Evolutionary conservation across 2,113 vertebrate genomes (phyloP).

Genomic region (Hippocampus guttulatus): DNA sequence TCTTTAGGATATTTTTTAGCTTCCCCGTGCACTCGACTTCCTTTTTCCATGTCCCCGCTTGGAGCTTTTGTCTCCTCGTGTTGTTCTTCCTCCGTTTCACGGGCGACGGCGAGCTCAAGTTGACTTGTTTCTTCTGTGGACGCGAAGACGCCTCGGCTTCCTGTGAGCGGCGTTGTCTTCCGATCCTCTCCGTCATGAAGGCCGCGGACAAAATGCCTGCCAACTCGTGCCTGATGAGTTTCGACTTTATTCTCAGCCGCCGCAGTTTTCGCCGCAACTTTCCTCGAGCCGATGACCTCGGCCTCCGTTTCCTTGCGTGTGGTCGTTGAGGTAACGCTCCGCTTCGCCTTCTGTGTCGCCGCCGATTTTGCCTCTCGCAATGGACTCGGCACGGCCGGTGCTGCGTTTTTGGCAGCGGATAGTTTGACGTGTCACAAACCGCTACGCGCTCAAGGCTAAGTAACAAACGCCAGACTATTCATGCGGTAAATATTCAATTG

Average conservation of each 20-base stretch:
- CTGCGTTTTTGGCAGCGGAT: conserved; percentile 47
- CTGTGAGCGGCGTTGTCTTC: no score
- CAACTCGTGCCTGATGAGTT: conserved; percentile 35
- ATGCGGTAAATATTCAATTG: neutral
- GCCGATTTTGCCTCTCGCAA: conserved; percentile 48
- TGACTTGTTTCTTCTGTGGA: neutral
- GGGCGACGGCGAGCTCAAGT: neutral
- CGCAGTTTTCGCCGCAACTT: no score
- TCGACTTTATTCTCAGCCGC: neutral
- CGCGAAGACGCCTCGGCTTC: no score
- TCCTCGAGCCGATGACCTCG: no score
- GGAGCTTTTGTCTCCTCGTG: conserved; percentile 34
- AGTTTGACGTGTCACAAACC: conserved; percentile 69
- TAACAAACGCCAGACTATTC: conserved; percentile 21
- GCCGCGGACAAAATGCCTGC: conserved; percentile 18
- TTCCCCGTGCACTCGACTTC: conserved; percentile 7
- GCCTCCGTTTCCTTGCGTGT: no score
- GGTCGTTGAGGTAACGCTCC: no score
- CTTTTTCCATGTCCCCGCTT: conserved; percentile 39
- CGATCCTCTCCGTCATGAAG: no score
- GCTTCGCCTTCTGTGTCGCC: neutral
- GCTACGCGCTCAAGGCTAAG: conserved; percentile 33
- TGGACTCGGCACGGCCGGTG: conserved; percentile 55
- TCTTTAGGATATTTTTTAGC: neutral
- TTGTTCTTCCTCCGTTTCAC: conserved; percentile 24